phyloP scores from a whole-genome alignment of 2,113 vertebrate genomes.

The Vidua macroura region DNA sequence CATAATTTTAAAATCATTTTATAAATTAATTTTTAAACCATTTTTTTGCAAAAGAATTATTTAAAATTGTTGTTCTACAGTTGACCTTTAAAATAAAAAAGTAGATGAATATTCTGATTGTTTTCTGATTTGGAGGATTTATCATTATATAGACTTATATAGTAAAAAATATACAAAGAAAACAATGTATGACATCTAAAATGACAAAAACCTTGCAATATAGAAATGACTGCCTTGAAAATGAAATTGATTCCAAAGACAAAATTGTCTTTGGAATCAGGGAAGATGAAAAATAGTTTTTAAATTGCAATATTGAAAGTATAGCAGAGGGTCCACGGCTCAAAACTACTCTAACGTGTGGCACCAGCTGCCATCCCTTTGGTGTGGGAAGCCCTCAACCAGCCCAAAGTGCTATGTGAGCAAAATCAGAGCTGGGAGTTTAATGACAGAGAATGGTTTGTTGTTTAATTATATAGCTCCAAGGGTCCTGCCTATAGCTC shows the following conservation, averaged over 20 bases:
- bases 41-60: neutral
- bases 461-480: neutral
- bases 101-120: neutral
- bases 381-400: neutral
- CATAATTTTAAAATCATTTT: neutral
- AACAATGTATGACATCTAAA: neutral
- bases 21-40: neutral
- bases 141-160: neutral
- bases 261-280: neutral
- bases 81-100: neutral
- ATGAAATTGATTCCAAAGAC: neutral
- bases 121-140: neutral
- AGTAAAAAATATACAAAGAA: neutral
- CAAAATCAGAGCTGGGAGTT: neutral
- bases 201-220: neutral
- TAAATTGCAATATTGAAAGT: neutral
- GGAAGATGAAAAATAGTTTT: neutral
- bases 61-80: neutral
- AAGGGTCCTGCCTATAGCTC: neutral
- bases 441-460: neutral
- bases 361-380: no score
- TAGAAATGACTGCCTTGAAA: neutral
- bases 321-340: neutral
- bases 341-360: fast-evolving
- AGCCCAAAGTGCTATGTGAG: neutral